These are phyloP conservation scores for Antennarius striatus DNA, from an alignment of 2,113 vertebrate species.

Conservation along the genomic window DNA sequence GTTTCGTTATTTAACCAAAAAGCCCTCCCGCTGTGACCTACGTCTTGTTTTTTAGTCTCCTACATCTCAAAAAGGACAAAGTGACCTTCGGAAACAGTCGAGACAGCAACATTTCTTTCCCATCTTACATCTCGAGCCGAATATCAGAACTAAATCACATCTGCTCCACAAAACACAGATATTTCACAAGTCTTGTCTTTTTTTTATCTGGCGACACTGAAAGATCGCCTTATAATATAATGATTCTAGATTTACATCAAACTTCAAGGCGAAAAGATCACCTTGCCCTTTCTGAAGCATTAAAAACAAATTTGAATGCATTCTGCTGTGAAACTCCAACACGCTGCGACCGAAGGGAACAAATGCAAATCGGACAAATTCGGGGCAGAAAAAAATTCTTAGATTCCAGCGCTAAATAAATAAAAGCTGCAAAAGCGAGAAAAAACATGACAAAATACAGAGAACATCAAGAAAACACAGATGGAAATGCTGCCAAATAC, in stretches of 20 bases:
- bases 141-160: slow-evolving; percentile 13
- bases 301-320: neutral
- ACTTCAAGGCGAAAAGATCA: neutral
- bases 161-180: slow-evolving; percentile 11
- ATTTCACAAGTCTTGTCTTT: neutral
- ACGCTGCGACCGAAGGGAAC: neutral
- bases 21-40: slow-evolving; percentile 19
- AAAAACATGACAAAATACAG: too few relatives aligned
- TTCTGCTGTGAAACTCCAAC: neutral
- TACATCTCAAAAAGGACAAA: slow-evolving; percentile 21
- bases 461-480: too few relatives aligned
- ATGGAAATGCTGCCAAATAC: too few relatives aligned
- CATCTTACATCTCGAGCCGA: slow-evolving; percentile 1
- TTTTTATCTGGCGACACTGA: neutral
- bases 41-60: slow-evolving; percentile 30
- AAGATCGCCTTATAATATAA: too few relatives aligned
- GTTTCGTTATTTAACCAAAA: too few relatives aligned
- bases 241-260: too few relatives aligned
- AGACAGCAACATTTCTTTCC: slow-evolving; percentile 29
- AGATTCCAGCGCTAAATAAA: too few relatives aligned
- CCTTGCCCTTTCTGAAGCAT: neutral
- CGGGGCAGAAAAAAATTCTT: too few relatives aligned
- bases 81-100: slow-evolving; percentile 42
- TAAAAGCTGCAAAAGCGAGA: too few relatives aligned
- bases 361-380: too few relatives aligned